Percentiles rank a stretch among this genome's conserved stretches.
These are phyloP conservation scores for Menidia menidia DNA, from an alignment of 2,797 vertebrate species.

Conservation along the genomic window DNA sequence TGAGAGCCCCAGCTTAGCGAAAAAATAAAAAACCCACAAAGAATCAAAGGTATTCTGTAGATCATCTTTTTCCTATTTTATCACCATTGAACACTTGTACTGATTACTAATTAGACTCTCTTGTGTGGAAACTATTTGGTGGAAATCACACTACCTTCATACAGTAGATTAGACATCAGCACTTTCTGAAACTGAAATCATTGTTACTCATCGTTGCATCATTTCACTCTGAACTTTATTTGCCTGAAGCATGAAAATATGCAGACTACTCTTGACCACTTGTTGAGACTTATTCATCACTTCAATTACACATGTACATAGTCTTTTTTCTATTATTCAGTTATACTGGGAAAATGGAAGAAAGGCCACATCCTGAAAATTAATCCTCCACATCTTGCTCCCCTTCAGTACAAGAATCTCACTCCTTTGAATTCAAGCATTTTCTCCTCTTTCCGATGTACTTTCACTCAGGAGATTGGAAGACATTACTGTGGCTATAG, in stretches of 20 bases:
- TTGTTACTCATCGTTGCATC: slow-evolving; percentile 72
- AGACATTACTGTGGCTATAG: neutral
- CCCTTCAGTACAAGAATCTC: neutral
- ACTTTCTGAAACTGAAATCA: slow-evolving; percentile 64
- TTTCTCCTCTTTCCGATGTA: neutral
- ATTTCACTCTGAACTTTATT: slow-evolving; percentile 58
- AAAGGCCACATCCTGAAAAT: neutral
- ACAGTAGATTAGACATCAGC: slow-evolving; percentile 58
- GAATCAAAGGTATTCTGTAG: slow-evolving; percentile 61
- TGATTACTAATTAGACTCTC: slow-evolving; percentile 69
- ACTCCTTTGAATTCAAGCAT: neutral
- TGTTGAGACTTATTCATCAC: slow-evolving; percentile 39
- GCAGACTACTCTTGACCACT: slow-evolving; percentile 56
- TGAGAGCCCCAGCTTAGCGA: slow-evolving; percentile 51
- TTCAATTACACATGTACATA: neutral
- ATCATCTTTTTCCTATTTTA: slow-evolving; percentile 65
- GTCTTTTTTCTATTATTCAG: neutral
- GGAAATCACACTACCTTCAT: slow-evolving; percentile 47
- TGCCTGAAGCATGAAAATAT: slow-evolving; percentile 48
- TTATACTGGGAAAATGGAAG: neutral
- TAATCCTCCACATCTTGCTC: neutral
- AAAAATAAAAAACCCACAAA: slow-evolving; percentile 11
- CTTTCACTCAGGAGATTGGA: neutral
- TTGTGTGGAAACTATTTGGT: slow-evolving; percentile 51
- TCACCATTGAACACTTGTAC: slow-evolving; percentile 59